phyloP scores from a whole-genome alignment of 1,140 invertebrate genomes.

The Caenorhabditis brenneri region DNA sequence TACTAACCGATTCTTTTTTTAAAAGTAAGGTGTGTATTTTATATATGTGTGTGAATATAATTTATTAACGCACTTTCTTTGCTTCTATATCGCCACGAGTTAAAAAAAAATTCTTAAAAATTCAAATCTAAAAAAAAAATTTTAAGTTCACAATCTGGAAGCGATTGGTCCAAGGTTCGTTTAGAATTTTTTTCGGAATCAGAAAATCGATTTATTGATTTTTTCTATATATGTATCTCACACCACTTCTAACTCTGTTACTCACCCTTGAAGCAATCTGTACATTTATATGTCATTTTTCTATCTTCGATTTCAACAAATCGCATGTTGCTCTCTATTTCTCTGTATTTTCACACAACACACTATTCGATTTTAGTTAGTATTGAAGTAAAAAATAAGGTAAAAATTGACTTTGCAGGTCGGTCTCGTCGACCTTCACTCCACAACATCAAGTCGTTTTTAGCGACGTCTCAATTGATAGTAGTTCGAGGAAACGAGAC shows the following conservation, averaged over 20 bases:
- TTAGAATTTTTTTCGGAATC: background rate
- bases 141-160: constrained; percentile 19
- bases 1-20: background rate
- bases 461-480: background rate
- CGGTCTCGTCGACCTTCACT: constrained; percentile 50
- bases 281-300: background rate
- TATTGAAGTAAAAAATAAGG: background rate
- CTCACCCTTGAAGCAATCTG: background rate
- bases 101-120: background rate
- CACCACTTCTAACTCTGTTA: background rate
- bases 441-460: constrained; percentile 49
- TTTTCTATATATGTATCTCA: background rate
- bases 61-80: background rate
- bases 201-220: background rate
- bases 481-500: background rate
- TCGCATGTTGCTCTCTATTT: too few species aligned
- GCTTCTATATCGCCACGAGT: background rate
- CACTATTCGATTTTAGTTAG: background rate
- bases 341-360: too few species aligned
- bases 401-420: background rate
- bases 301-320: background rate
- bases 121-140: background rate
- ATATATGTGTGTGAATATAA: background rate
- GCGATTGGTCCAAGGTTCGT: constrained; percentile 22
- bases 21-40: background rate